A percentile compares a stretch with the other conserved stretches of the same genome.
phyloP scores from a whole-genome alignment of 2,113 vertebrate species.

The Redunca redunca region DNA sequence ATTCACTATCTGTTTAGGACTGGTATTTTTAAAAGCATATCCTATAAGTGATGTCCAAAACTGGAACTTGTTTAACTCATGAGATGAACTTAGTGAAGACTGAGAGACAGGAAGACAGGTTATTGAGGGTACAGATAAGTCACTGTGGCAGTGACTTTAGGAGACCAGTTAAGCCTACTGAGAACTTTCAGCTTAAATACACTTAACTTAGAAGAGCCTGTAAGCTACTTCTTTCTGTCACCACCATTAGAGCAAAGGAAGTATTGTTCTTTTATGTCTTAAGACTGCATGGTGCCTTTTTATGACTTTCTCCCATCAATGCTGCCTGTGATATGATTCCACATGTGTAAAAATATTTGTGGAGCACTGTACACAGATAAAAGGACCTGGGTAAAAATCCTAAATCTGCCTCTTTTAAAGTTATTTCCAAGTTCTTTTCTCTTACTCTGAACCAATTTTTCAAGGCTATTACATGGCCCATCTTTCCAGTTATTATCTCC shows the following conservation, averaged over 20 bases:
- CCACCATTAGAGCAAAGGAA: slow-evolving; percentile 21
- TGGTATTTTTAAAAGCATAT: slow-evolving; percentile 4
- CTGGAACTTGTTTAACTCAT: neutral
- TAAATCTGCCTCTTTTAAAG: slow-evolving; percentile 11
- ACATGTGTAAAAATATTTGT: neutral
- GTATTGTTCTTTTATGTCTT: neutral
- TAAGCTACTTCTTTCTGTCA: neutral
- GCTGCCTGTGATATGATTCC: neutral
- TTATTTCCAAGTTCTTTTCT: slow-evolving; percentile 6
- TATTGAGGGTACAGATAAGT: neutral
- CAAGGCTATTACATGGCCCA: neutral
- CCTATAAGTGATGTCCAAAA: slow-evolving; percentile 16
- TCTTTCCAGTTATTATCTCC: neutral
- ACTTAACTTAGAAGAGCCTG: neutral
- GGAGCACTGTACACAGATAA: neutral
- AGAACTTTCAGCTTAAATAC: slow-evolving; percentile 21
- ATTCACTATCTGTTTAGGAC: neutral
- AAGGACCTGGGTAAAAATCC: neutral
- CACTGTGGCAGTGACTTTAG: neutral
- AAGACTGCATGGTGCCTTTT: neutral
- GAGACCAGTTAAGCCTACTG: neutral
- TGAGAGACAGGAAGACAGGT: neutral
- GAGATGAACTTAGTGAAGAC: neutral
- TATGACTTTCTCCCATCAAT: neutral
- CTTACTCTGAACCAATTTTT: neutral